Evolutionary conservation across 2,113 vertebrate genomes (phyloP).

Genomic region (Ptilonorhynchus violaceus): DNA sequence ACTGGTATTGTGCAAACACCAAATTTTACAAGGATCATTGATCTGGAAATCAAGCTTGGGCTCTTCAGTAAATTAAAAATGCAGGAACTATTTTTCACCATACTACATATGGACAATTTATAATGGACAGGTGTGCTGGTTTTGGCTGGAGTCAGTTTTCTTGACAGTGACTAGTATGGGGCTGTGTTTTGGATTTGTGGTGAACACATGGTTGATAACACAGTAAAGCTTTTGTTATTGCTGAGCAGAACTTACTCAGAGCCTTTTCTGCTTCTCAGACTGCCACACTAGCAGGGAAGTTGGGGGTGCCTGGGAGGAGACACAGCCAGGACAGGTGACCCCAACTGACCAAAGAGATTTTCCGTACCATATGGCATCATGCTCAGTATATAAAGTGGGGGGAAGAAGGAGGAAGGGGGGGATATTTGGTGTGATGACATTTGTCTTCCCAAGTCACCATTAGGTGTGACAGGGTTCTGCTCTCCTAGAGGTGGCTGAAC

Average conservation of each 20-base stretch:
- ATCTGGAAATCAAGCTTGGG: not conserved
- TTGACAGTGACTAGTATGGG: not conserved
- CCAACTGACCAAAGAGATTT: not conserved
- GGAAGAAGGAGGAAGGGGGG: not conserved
- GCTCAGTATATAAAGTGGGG: not conserved
- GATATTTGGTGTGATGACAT: not conserved
- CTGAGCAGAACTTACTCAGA: not conserved
- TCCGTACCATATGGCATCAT: not conserved
- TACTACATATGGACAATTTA: not conserved
- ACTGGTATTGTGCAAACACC: not conserved
- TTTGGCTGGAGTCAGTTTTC: not conserved
- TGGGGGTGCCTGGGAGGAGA: not conserved
- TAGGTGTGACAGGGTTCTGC: not conserved
- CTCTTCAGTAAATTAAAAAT: not conserved
- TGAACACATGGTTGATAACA: not conserved
- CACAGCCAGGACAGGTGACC: not conserved
- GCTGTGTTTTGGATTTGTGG: not conserved
- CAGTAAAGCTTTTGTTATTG: not conserved
- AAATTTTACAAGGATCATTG: not conserved
- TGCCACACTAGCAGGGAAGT: not conserved
- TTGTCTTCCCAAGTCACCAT: not conserved
- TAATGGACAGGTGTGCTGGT: not conserved
- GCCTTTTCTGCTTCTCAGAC: not conserved
- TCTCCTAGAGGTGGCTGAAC: not conserved
- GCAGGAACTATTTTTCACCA: not conserved